Base-by-base conservation (phyloP, 1,140 invertebrate genomes). In the Drosophila mauritiana region DNA sequence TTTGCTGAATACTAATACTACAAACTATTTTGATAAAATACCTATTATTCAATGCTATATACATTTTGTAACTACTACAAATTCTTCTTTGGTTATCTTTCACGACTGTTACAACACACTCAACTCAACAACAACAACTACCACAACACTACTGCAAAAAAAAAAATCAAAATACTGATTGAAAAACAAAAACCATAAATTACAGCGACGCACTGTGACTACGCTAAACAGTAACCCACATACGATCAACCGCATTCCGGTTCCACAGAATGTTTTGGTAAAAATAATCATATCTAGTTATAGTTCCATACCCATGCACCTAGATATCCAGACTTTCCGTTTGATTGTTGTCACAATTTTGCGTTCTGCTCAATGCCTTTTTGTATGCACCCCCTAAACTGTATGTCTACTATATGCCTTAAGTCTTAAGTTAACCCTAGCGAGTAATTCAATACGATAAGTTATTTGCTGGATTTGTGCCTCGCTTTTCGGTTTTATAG, bases 211-310 rank as follows among this genome's bases (percentile, higher is more conserved):
- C 91, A 92, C 91, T 90, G 90, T 92, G 91, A 92, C 91, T 90
- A 92, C 91, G 91, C 91, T 92, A 91, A 91, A 91, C 91, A 92
- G 90, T 90, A 92, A 79, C 83, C 91, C 91, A 92, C 91, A 92
- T 92, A 92, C 91, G 91, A 91, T 92, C 91, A 92, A 92, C 91
- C 91, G 91, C 89, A 92, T 92, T 88, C 91, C 91, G 91, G 91
- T 92, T 77, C 91, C 91, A 91, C 91, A 92, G 80, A 92, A 92
- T 92, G 91, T 92, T 91, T 92, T 92, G 91, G 91, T 92, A 92
- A 92, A 91, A 86, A 84, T 88, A 88, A 79, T 88, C 75, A 88
- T 88, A 80, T 77, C 64, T 88, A 88, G 83, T 17, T 59, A 40
- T 81, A 78, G 82, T 62, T 61, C 20, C 78, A 82, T 54, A 57